Evolutionary conservation across 1,140 invertebrate genomes (phyloP).

Genomic region (Polyergus mexicanus): DNA sequence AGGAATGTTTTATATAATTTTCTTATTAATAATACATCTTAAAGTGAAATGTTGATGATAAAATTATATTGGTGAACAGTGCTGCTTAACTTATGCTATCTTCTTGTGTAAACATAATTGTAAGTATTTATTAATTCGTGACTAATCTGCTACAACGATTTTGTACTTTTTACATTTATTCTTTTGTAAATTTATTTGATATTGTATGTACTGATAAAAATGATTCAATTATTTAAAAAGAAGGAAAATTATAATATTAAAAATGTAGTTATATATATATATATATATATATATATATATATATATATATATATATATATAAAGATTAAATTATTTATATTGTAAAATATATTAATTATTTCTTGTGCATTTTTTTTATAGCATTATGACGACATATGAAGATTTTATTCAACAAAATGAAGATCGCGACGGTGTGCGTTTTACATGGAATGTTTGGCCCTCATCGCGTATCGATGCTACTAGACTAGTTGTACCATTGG

Average conservation of each 20-base stretch:
- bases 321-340: too few species aligned
- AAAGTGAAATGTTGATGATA: neutral
- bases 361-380: conserved; percentile 11
- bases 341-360: neutral
- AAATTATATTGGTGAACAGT: neutral
- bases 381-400: conserved; percentile 94
- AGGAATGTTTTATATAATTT: conserved; percentile 36
- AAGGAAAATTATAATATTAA: neutral
- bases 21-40: conserved; percentile 58
- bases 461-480: conserved; percentile 98
- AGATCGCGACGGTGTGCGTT: conserved; percentile 98
- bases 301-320: neutral
- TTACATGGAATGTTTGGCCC: conserved; percentile 99
- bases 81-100: neutral
- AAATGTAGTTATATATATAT: neutral
- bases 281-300: conserved; percentile 50
- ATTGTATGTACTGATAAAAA: conserved; percentile 45
- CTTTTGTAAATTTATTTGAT: neutral
- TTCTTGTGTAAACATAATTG: conserved; percentile 7
- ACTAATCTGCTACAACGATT: conserved; percentile 58
- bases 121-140: conserved; percentile 19
- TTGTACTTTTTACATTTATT: neutral
- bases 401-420: conserved; percentile 99
- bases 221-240: neutral
- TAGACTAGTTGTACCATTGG: conserved; percentile 97